Conservation (phyloP, 2,113 vertebrate species). For the Motacilla alba region DNA sequence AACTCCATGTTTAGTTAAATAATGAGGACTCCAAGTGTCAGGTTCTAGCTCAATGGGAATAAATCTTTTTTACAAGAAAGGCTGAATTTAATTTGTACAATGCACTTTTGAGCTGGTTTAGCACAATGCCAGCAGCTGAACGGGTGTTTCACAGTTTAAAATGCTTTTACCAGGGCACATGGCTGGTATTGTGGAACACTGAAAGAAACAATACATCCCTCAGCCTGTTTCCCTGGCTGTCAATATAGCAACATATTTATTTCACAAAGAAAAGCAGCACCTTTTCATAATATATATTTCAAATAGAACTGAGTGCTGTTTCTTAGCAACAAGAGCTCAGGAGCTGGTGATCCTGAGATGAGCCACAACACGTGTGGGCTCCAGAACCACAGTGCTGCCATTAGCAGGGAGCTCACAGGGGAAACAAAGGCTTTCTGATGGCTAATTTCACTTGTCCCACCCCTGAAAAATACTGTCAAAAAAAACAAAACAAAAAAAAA, state of each 20-base stretch:
- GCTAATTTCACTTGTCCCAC: not conserved
- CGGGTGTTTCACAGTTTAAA: not conserved
- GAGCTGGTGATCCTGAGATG: not conserved
- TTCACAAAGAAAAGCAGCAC: constrained; percentile 8
- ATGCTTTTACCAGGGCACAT: not conserved
- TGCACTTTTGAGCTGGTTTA: not conserved
- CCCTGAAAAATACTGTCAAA: not conserved
- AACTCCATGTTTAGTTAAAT: not conserved
- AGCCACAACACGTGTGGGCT: not conserved
- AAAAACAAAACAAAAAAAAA: not conserved
- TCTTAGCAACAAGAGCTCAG: constrained; percentile 28
- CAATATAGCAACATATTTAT: constrained; percentile 2
- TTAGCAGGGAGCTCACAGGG: not conserved
- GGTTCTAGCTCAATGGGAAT: not conserved
- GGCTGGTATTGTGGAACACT: not conserved
- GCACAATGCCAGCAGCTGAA: not conserved
- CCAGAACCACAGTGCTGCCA: not conserved
- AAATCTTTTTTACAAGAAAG: not conserved
- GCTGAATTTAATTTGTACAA: not conserved
- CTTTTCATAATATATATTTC: constrained; percentile 51
- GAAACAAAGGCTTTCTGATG: not conserved
- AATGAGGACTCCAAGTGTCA: not conserved
- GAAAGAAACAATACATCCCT: not conserved
- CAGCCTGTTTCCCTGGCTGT: not conserved
- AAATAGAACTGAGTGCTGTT: not conserved